Evolutionary conservation across 2,113 vertebrate genomes (phyloP).

Genomic region (Oncorhynchus tshawytscha): DNA sequence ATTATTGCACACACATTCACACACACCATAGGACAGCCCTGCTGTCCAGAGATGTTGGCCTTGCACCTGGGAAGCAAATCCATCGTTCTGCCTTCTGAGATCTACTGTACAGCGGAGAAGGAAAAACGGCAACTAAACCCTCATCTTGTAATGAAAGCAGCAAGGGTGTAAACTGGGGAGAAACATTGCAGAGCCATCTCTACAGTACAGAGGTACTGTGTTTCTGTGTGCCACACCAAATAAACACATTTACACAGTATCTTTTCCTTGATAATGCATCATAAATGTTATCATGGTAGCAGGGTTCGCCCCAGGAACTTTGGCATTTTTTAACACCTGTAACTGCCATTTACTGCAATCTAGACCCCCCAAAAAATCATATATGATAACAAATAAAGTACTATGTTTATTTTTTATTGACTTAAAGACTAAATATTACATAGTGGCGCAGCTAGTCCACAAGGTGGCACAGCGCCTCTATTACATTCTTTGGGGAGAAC

Average conservation of each 20-base stretch:
- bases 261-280: not conserved
- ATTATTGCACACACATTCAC: not conserved
- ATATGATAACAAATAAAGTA: too few relatives aligned
- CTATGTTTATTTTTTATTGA: too few relatives aligned
- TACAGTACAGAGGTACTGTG: not conserved
- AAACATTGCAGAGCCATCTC: not conserved
- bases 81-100: not conserved
- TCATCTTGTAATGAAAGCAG: not conserved
- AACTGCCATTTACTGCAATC: not conserved
- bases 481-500: too few relatives aligned
- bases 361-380: not conserved
- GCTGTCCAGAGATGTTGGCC: not conserved
- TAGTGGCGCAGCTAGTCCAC: too few relatives aligned
- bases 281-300: not conserved
- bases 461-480: too few relatives aligned
- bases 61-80: not conserved
- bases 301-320: not conserved
- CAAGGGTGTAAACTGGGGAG: not conserved
- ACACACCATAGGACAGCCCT: not conserved
- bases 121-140: not conserved
- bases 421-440: too few relatives aligned
- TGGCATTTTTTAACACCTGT: too few relatives aligned
- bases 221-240: not conserved
- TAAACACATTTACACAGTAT: not conserved
- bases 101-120: not conserved